Conservation (phyloP, 2,113 vertebrate genomes). For the Casuarius casuarius region DNA sequence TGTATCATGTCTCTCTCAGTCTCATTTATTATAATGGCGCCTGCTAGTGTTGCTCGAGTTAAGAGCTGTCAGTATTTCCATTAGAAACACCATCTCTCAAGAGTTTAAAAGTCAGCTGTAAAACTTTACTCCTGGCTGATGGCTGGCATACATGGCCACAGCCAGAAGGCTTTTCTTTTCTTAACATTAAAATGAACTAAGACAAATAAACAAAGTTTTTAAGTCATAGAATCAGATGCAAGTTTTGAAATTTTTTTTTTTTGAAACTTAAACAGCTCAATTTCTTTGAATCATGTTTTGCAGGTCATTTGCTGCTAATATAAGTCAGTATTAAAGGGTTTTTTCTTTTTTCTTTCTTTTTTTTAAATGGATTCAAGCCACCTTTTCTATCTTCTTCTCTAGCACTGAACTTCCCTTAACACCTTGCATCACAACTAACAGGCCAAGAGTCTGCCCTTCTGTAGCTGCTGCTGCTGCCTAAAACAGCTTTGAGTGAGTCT, state of each 20-base stretch:
- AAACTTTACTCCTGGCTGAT: slow-evolving; percentile 63
- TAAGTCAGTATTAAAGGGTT: neutral
- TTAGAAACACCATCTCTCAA: slow-evolving; percentile 72
- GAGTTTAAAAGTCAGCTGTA: slow-evolving; percentile 70
- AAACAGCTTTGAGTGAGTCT: neutral
- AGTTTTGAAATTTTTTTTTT: neutral
- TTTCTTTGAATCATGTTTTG: neutral
- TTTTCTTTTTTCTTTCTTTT: neutral
- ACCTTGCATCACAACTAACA: neutral
- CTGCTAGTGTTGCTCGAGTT: slow-evolving; percentile 66
- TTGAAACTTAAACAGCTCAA: neutral
- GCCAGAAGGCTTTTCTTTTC: slow-evolving; percentile 27
- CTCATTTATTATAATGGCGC: slow-evolving; percentile 76
- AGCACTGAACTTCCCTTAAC: neutral
- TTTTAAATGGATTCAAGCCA: neutral
- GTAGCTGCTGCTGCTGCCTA: neutral
- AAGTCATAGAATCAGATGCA: neutral
- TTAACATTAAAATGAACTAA: neutral
- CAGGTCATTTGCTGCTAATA: neutral
- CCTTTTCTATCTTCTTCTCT: neutral
- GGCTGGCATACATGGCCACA: slow-evolving; percentile 39
- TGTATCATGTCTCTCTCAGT: slow-evolving; percentile 70
- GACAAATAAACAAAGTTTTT: neutral
- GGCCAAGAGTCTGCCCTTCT: neutral
- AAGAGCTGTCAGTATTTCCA: slow-evolving; percentile 78